Evolutionary conservation across 1,140 invertebrate genomes (phyloP).

Genomic region (Sarcophaga peregrina): DNA sequence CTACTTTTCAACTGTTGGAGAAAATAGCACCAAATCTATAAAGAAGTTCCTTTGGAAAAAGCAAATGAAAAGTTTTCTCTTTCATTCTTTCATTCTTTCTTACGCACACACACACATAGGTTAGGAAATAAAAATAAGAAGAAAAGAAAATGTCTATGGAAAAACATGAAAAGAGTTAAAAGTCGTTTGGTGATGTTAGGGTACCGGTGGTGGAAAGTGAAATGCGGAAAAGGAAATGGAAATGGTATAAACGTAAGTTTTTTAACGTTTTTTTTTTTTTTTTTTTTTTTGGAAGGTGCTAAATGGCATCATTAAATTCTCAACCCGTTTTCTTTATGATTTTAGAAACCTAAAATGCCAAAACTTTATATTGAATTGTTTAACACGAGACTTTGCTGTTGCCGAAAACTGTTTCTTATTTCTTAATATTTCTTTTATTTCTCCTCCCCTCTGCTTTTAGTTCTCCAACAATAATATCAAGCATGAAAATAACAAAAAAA

Average conservation of each 20-base stretch:
- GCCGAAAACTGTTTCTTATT: neutral
- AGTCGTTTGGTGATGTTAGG: neutral
- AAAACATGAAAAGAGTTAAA: neutral
- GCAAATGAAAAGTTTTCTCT: slow-evolving; percentile 11
- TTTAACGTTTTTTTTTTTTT: neutral
- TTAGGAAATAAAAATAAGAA: neutral
- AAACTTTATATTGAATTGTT: slow-evolving; percentile 37
- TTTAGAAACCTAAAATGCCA: slow-evolving; percentile 30
- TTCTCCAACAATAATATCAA: neutral
- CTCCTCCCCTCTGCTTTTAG: neutral
- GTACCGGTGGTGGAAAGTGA: too few relatives aligned
- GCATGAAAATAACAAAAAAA: neutral
- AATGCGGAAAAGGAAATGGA: neutral
- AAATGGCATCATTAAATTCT: slow-evolving; percentile 38
- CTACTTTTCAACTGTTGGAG: neutral
- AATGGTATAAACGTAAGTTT: slow-evolving; percentile 12
- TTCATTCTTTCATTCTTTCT: neutral
- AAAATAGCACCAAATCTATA: too few relatives aligned
- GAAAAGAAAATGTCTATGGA: slow-evolving; percentile 4
- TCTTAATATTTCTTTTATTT: neutral
- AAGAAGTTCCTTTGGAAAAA: neutral
- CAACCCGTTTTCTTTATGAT: slow-evolving; percentile 41
- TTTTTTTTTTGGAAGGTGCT: slow-evolving; percentile 15
- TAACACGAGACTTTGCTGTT: slow-evolving; percentile 25
- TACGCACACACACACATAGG: neutral